Conservation (phyloP, 2,888 invertebrate species). For the Melinaea marsaeus region DNA sequence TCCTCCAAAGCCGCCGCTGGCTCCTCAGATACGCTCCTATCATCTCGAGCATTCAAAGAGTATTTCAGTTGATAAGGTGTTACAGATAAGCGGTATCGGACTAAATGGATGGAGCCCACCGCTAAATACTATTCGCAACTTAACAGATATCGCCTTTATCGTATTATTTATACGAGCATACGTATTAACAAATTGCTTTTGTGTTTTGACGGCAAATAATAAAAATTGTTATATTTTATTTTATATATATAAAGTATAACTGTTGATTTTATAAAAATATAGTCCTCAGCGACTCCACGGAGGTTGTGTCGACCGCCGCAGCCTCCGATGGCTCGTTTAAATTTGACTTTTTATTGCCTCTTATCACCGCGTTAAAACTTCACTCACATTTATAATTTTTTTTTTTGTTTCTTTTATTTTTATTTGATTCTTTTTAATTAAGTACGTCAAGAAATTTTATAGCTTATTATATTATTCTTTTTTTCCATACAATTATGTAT, state of each 20-base stretch:
- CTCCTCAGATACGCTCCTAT: conserved; percentile 38
- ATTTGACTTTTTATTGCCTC: conserved; percentile 66
- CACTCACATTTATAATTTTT: conserved; percentile 44
- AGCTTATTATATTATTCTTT: neutral
- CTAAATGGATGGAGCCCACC: neutral
- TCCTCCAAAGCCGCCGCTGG: conserved; percentile 58
- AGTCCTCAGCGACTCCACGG: conserved; percentile 35
- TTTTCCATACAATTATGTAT: no score
- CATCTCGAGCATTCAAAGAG: conserved; percentile 38
- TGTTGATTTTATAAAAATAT: neutral
- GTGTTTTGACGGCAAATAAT: neutral
- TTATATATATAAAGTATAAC: neutral
- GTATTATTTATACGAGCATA: neutral
- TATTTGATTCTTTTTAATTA: conserved; percentile 33
- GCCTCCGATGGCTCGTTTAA: conserved; percentile 65
- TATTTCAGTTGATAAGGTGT: conserved; percentile 17
- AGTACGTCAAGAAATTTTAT: conserved; percentile 19
- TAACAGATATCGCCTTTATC: neutral
- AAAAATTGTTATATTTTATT: neutral
- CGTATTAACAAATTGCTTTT: neutral
- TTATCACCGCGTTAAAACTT: conserved; percentile 59
- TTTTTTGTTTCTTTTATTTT: conserved; percentile 42
- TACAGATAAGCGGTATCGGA: conserved; percentile 12
- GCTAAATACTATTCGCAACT: neutral
- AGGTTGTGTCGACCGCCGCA: conserved; percentile 51